Percentiles rank a stretch among this genome's conserved stretches.
These are phyloP conservation scores for Phylloscopus trochilus DNA, from an alignment of 2,113 vertebrate species.

Conservation along the genomic window DNA sequence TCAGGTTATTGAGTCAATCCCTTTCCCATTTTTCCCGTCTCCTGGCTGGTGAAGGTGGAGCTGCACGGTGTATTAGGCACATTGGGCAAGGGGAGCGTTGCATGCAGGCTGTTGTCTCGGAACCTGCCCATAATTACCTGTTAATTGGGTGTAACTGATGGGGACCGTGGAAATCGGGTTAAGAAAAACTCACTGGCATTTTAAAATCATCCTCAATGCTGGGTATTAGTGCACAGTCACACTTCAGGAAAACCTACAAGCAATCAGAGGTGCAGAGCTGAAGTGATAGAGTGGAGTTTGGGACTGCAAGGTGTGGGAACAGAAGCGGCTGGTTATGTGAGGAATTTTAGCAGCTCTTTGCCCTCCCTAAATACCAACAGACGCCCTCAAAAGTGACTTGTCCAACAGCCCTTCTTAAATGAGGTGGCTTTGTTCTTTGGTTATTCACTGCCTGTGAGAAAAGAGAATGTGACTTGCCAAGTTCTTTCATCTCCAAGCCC, in stretches of 20 bases:
- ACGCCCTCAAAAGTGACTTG: not conserved
- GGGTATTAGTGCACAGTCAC: not conserved
- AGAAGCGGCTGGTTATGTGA: not conserved
- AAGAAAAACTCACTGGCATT: not conserved
- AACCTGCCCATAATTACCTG: not conserved
- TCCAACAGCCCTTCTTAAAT: not conserved
- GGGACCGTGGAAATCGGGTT: not conserved
- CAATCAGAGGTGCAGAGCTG: not conserved
- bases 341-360: not conserved
- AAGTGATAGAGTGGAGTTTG: not conserved
- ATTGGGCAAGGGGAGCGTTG: not conserved
- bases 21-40: not conserved
- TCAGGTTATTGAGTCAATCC: not conserved
- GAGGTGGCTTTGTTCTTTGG: not conserved
- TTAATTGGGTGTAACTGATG: not conserved
- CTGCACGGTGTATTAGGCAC: not conserved
- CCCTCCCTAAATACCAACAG: not conserved
- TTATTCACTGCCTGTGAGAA: not conserved
- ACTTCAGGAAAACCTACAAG: not conserved
- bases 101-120: not conserved
- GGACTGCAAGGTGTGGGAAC: not conserved
- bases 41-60: not conserved
- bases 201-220: not conserved
- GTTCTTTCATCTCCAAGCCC: constrained; percentile 3
- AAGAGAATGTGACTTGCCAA: not conserved